Evolutionary conservation across 1,140 invertebrate species (phyloP).

Genomic region (Thalassaphorura encarpata): DNA sequence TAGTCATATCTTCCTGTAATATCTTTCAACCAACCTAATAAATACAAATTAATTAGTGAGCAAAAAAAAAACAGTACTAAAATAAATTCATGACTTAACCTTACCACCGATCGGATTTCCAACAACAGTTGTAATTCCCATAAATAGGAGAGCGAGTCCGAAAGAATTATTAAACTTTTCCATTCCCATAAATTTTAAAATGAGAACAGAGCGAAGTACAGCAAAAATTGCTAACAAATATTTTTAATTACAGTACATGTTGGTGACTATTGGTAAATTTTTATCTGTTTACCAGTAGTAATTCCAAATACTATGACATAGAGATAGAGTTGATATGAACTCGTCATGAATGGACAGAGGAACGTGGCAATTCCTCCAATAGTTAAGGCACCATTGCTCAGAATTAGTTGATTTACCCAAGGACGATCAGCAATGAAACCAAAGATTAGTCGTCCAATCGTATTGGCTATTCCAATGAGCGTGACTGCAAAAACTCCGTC

Average conservation of each 20-base stretch:
- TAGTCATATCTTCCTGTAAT: not conserved
- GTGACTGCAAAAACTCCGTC: not conserved
- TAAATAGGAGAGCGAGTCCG: constrained; percentile 15
- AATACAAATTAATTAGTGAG: no score
- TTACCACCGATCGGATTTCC: constrained; percentile 11
- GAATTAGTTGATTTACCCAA: constrained; percentile 3
- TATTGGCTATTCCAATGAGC: constrained; percentile 12
- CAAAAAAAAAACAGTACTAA: no score
- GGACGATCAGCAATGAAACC: constrained; percentile 6
- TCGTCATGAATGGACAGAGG: not conserved
- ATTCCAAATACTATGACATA: constrained; percentile 13
- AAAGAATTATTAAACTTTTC: constrained; percentile 17
- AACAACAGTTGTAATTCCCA: constrained; percentile 10
- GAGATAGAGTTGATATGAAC: constrained; percentile 6
- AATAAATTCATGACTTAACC: no score
- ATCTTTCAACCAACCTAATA: not conserved
- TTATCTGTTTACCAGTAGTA: constrained; percentile 10
- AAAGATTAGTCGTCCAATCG: constrained; percentile 1
- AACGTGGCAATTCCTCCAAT: constrained; percentile 4
- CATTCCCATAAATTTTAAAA: constrained; percentile 9
- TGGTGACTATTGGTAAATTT: not conserved
- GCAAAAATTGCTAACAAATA: not conserved
- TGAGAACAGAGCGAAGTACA: constrained; percentile 2
- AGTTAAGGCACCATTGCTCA: constrained; percentile 14
- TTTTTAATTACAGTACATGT: not conserved